These are phyloP conservation scores for Machaerirhynchus nigripectus DNA, from an alignment of 2,113 vertebrate species.

Conservation along the genomic window DNA sequence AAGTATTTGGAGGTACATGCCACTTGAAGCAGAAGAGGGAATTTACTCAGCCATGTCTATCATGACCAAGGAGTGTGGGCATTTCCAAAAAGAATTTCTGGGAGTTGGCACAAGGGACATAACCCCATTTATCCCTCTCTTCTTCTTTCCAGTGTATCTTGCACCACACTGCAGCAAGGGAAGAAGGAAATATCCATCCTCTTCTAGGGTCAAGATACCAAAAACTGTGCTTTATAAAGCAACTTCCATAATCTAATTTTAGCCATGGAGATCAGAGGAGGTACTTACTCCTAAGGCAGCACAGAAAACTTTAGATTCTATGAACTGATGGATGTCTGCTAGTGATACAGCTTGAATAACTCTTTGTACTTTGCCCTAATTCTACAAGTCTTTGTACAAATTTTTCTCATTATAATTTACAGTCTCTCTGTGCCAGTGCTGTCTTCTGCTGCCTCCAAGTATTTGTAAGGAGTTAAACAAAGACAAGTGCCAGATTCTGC, in stretches of 20 bases:
- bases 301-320: neutral
- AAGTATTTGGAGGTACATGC: neutral
- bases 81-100: neutral
- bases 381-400: slow-evolving; percentile 28
- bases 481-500: neutral
- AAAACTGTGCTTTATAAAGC: neutral
- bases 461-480: neutral
- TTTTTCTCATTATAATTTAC: slow-evolving; percentile 46
- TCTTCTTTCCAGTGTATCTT: neutral
- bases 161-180: neutral
- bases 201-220: neutral
- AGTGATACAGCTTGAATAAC: slow-evolving; percentile 19
- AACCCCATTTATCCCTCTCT: neutral
- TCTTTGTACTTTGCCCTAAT: slow-evolving; percentile 46
- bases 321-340: slow-evolving; percentile 18
- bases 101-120: neutral
- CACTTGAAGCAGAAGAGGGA: neutral
- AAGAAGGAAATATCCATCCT: neutral
- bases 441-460: neutral
- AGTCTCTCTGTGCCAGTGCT: neutral
- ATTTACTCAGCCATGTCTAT: neutral
- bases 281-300: neutral
- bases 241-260: neutral
- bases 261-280: neutral
- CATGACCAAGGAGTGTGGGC: neutral